Percentiles rank a stretch among this genome's conserved stretches.
These are phyloP conservation scores for Diadophis punctatus DNA, from an alignment of 2,113 vertebrate genomes.

Conservation along the genomic window DNA sequence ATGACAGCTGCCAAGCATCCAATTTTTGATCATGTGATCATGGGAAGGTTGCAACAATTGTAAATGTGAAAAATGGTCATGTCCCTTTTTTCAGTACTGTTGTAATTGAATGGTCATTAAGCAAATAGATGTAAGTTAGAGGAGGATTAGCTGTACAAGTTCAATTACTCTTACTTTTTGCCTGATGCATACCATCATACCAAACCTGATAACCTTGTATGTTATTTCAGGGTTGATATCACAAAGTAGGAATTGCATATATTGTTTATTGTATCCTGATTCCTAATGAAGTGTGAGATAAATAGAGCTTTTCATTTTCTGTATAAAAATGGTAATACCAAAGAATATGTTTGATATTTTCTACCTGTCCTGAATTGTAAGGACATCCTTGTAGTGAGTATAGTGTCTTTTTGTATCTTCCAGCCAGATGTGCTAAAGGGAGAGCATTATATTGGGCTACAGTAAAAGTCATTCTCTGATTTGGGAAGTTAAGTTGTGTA, in stretches of 20 bases:
- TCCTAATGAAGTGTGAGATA: not conserved
- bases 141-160: not conserved
- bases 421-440: not conserved
- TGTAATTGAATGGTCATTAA: not conserved
- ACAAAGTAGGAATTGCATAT: not conserved
- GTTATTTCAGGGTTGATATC: not conserved
- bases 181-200: not conserved
- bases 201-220: not conserved
- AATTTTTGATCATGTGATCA: not conserved
- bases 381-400: not conserved
- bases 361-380: not conserved
- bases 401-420: not conserved
- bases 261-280: not conserved
- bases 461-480: not conserved
- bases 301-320: not conserved
- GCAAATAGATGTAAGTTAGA: not conserved
- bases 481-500: not conserved
- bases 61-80: not conserved
- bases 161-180: not conserved
- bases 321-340: not conserved
- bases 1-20: not conserved
- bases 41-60: not conserved
- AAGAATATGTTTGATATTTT: not conserved
- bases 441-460: not conserved
- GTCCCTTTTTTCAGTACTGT: not conserved